A percentile compares a stretch with the other conserved stretches of the same genome.
These are phyloP conservation scores for Sebastes alutus DNA, from an alignment of 2,797 vertebrate genomes.

Conservation along the genomic window DNA sequence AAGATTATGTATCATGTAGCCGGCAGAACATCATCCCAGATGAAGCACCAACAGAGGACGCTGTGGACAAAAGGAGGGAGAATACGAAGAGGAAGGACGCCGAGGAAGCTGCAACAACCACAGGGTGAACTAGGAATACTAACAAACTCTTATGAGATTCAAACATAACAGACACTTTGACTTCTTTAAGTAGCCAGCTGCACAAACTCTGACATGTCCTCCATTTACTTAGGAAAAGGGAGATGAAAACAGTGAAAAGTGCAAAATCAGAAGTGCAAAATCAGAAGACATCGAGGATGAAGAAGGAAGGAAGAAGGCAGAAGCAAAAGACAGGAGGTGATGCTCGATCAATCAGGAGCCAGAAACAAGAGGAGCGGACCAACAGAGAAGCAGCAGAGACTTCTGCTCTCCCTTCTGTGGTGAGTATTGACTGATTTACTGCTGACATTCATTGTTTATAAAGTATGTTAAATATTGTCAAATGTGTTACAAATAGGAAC, in stretches of 20 bases:
- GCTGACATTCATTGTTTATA: not conserved
- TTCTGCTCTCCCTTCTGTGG: not conserved
- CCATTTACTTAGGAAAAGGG: constrained; percentile 8
- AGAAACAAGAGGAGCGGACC: not conserved
- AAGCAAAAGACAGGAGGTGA: constrained; percentile 10
- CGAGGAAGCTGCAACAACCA: not conserved
- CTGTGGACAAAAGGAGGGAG: not conserved
- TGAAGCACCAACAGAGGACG: not conserved
- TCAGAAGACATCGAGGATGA: constrained; percentile 3
- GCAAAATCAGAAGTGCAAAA: constrained; percentile 14
- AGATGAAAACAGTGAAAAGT: not conserved
- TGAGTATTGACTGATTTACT: constrained; percentile 12
- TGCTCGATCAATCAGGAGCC: not conserved
- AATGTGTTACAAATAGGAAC: not conserved
- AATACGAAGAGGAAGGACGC: not conserved
- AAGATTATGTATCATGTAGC: not conserved
- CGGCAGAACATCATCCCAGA: not conserved
- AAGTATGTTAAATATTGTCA: not conserved
- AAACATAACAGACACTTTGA: not conserved
- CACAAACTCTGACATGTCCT: not conserved
- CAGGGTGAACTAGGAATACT: constrained; percentile 4
- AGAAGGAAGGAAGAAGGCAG: constrained; percentile 3
- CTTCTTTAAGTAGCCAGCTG: not conserved
- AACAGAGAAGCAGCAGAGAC: not conserved
- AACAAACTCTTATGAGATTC: not conserved